Evolutionary conservation across 2,888 invertebrate genomes (phyloP).

Genomic region (Acanthosepion pharaonis): DNA sequence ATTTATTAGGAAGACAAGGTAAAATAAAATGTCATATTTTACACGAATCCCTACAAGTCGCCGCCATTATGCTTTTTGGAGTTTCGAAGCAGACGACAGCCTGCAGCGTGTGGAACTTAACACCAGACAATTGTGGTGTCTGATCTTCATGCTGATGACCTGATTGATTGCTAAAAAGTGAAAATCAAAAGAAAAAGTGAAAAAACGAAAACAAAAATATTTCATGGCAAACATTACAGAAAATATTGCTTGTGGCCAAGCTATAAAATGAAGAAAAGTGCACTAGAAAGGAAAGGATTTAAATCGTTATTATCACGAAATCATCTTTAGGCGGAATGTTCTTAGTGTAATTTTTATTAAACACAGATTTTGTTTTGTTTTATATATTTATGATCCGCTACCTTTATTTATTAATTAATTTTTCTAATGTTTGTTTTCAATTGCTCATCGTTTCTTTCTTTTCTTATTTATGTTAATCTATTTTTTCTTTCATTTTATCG

Average conservation of each 20-base stretch:
- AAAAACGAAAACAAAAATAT: background rate
- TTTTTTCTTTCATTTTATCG: no score
- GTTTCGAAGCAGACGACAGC: background rate
- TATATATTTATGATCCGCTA: no score
- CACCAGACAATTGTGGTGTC: background rate
- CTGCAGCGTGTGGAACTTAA: background rate
- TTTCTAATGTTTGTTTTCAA: no score
- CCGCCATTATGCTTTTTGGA: no score
- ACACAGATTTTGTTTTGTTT: background rate
- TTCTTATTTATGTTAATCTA: no score
- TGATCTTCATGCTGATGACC: background rate
- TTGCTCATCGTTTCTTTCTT: no score
- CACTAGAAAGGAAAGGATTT: background rate
- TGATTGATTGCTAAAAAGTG: background rate
- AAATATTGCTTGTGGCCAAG: background rate
- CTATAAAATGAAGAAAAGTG: background rate
- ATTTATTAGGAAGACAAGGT: background rate
- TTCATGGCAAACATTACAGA: background rate
- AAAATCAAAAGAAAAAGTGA: background rate
- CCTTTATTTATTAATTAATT: no score
- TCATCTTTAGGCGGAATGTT: background rate
- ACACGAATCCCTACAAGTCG: background rate
- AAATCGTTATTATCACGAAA: background rate
- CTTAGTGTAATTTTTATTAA: background rate
- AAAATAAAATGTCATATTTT: background rate